A percentile compares a stretch with the other conserved stretches of the same genome.
Conservation (phyloP, 35 echinoderm and acorn worm species). For the Diadema setosum region DNA sequence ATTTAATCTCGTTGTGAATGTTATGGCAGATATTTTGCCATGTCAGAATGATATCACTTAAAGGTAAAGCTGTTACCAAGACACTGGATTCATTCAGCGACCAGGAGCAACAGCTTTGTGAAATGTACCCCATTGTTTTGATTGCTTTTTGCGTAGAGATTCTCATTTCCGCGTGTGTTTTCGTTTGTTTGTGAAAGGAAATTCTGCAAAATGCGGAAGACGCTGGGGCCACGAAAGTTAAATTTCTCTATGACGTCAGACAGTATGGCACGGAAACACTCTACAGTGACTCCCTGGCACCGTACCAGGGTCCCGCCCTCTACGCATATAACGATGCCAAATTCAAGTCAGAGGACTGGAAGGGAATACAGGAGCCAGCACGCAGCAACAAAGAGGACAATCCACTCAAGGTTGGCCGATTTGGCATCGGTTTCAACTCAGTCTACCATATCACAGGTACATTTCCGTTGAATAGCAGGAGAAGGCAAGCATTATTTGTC, state of each 20-base stretch:
- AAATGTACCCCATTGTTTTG: not conserved
- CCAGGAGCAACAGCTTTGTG: not conserved
- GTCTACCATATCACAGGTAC: conserved; percentile 89
- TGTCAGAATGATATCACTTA: not conserved
- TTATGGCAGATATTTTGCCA: not conserved
- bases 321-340: conserved; percentile 77
- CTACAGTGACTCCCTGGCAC: not conserved
- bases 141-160: not conserved
- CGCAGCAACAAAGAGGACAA: conserved; percentile 68
- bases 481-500: too few relatives aligned
- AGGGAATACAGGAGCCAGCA: conserved; percentile 57
- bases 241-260: conserved; percentile 26
- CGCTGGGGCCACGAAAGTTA: conserved; percentile 66
- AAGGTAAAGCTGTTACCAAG: not conserved
- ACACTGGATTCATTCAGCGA: not conserved
- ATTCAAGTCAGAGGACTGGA: conserved; percentile 62
- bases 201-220: conserved; percentile 91
- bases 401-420: conserved; percentile 78
- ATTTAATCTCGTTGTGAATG: not conserved
- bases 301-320: conserved; percentile 53
- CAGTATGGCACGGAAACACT: not conserved
- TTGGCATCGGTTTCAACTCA: conserved; percentile 84
- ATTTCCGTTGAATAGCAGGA: not conserved
- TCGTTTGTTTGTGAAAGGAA: conserved; percentile 23
- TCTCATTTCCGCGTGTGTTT: too few relatives aligned